Evolutionary conservation across 2,113 vertebrate genomes (phyloP).

Genomic region (Indicator indicator): DNA sequence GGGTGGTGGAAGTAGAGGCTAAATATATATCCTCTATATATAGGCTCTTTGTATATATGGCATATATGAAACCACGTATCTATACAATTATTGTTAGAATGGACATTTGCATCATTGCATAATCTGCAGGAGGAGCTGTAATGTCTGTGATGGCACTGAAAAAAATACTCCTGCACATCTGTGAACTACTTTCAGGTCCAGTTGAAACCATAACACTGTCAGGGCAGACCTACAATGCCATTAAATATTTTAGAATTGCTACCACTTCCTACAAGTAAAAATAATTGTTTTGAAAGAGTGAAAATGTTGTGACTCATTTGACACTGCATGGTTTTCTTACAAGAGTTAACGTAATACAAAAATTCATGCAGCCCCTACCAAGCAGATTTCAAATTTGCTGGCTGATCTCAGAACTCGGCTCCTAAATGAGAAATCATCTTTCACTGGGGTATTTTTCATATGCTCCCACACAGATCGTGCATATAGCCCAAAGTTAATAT

Average conservation of each 20-base stretch:
- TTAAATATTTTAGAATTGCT: neutral
- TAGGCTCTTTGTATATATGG: neutral
- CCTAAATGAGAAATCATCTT: neutral
- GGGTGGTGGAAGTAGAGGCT: slow-evolving; percentile 41
- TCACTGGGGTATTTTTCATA: neutral
- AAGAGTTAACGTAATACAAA: neutral
- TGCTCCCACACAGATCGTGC: neutral
- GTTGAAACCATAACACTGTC: neutral
- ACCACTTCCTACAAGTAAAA: neutral
- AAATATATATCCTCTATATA: slow-evolving; percentile 49
- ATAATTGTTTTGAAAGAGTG: neutral
- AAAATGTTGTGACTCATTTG: neutral
- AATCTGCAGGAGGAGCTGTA: neutral
- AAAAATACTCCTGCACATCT: neutral
- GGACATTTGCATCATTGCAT: neutral
- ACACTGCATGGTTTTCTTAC: neutral
- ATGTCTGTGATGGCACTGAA: neutral
- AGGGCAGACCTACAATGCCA: neutral
- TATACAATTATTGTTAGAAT: slow-evolving; percentile 16
- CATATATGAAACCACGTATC: neutral
- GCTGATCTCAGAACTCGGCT: neutral
- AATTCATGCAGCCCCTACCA: neutral
- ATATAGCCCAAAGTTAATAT: neutral
- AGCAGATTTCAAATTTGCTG: neutral
- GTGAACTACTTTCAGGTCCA: neutral